A percentile compares a stretch with the other conserved stretches of the same genome.
Evolutionary conservation across 2,797 vertebrate species (phyloP).

Genomic region (Intellagama lesueurii): DNA sequence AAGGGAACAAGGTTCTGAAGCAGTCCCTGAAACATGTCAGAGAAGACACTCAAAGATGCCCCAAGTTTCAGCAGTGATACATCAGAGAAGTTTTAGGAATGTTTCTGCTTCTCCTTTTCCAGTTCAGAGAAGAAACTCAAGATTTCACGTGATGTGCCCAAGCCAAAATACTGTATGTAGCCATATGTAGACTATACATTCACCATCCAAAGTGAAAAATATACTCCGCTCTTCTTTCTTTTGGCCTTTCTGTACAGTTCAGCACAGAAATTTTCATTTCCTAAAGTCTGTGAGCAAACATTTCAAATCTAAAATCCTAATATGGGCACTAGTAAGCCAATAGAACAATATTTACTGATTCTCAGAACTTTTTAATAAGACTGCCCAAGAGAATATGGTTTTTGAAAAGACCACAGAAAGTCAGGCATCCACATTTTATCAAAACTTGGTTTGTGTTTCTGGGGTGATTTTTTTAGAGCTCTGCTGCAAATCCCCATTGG

Average conservation of each 20-base stretch:
- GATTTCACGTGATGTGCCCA: neutral
- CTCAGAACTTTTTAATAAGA: conserved; percentile 5
- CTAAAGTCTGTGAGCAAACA: conserved; percentile 1
- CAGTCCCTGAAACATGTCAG: no score
- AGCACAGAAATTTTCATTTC: neutral
- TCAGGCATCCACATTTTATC: neutral
- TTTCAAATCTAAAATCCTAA: neutral
- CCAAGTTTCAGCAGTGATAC: neutral
- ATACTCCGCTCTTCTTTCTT: neutral
- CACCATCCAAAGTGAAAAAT: no score
- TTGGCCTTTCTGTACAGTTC: neutral
- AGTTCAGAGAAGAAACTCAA: neutral
- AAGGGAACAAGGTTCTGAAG: neutral
- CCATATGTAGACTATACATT: neutral
- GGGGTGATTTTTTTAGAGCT: neutral
- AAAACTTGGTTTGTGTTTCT: neutral
- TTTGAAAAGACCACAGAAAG: neutral
- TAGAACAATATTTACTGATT: conserved; percentile 16
- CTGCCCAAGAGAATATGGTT: neutral
- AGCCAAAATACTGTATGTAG: neutral
- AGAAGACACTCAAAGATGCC: neutral
- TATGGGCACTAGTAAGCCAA: neutral
- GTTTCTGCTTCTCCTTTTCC: neutral
- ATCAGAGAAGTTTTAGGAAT: neutral
- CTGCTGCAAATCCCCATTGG: neutral